phyloP scores from a whole-genome alignment of 2,113 vertebrate species.

The Hippocampus guttulatus region DNA sequence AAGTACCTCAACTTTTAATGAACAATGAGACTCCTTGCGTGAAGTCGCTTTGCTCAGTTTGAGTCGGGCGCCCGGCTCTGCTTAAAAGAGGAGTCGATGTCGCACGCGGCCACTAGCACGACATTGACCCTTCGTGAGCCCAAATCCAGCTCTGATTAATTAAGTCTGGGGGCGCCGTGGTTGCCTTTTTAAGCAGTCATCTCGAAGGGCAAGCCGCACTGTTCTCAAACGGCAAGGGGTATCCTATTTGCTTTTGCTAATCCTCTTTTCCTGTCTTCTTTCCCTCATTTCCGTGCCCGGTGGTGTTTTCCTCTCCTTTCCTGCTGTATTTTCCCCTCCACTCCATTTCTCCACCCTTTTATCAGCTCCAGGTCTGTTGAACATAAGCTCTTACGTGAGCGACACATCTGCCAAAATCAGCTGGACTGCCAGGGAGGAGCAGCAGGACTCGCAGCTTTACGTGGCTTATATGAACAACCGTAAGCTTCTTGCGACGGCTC shows the following conservation, averaged over 20 bases:
- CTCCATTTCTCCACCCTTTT: conserved; percentile 43
- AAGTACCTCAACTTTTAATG: conserved; percentile 34
- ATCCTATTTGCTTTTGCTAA: conserved; percentile 63
- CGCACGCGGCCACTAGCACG: conserved; percentile 46
- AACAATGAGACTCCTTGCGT: conserved; percentile 35
- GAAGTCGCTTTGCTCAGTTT: conserved; percentile 34
- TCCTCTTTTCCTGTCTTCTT: conserved; percentile 60
- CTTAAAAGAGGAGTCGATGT: conserved; percentile 43
- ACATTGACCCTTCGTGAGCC: conserved; percentile 44
- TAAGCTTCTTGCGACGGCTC: conserved; percentile 64
- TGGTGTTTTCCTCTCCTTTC: conserved; percentile 41
- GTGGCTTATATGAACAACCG: conserved; percentile 75
- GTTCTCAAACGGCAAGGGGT: conserved; percentile 49
- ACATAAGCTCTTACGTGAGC: conserved; percentile 73
- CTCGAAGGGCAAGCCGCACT: conserved; percentile 48
- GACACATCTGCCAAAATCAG: conserved; percentile 77
- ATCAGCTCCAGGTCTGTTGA: conserved; percentile 70
- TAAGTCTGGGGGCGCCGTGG: conserved; percentile 37
- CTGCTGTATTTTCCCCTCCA: conserved; percentile 40
- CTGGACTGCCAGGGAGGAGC: conserved; percentile 70
- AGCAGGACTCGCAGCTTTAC: conserved; percentile 67
- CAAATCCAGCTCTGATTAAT: conserved; percentile 60
- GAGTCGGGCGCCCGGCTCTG: conserved; percentile 34
- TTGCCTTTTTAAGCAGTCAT: conserved; percentile 56
- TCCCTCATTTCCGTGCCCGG: conserved; percentile 41